Percentiles rank a stretch among this genome's conserved stretches.
Conservation (phyloP, 2,113 vertebrate species). For the Ctenodactylus gundi region DNA sequence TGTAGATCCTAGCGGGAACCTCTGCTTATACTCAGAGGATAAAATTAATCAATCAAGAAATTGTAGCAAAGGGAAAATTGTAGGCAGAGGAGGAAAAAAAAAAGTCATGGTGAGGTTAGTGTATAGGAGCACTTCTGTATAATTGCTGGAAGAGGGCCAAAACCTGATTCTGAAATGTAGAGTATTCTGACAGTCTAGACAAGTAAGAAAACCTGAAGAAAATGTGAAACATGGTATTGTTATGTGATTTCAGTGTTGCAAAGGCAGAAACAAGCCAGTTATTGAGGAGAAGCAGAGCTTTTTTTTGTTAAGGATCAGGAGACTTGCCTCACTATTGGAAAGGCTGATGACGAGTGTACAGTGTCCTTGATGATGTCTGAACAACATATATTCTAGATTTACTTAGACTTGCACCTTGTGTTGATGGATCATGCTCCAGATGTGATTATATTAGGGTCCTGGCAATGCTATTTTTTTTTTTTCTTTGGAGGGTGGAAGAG, state of each 20-base stretch:
- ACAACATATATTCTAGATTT: neutral
- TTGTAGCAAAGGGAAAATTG: neutral
- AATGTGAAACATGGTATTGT: no score
- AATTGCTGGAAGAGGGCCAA: neutral
- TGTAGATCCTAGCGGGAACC: neutral
- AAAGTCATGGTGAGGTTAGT: neutral
- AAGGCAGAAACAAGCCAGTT: neutral
- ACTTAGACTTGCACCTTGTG: neutral
- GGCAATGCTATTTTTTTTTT: neutral
- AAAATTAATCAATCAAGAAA: neutral
- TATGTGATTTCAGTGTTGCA: neutral
- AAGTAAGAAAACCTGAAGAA: neutral
- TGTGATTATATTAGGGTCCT: neutral
- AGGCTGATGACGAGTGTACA: neutral
- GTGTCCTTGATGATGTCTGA: neutral
- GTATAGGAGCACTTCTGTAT: neutral
- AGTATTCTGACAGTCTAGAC: neutral
- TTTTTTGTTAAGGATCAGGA: neutral
- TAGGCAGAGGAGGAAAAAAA: no score
- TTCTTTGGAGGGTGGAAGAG: no score
- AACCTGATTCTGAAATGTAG: constrained; percentile 1
- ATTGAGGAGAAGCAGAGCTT: neutral
- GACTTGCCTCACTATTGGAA: neutral
- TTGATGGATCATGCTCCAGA: neutral
- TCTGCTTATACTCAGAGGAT: neutral